A percentile compares a stretch with the other conserved stretches of the same genome.
Evolutionary conservation across 2,113 vertebrate genomes (phyloP).

Genomic region (Corythaixoides concolor): DNA sequence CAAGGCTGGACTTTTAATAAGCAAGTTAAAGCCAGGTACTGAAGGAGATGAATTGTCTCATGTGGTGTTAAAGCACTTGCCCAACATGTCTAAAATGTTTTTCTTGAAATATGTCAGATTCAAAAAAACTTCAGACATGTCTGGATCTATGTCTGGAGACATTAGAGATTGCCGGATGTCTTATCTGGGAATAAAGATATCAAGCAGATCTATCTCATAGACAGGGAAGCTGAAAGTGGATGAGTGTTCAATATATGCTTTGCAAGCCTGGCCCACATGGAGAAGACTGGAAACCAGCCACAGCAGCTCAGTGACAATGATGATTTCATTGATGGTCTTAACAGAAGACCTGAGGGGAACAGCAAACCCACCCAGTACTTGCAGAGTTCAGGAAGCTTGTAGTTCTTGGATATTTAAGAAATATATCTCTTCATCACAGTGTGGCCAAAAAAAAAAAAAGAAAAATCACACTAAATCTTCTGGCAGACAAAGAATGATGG

Average conservation of each 20-base stretch:
- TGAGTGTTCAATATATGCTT: neutral
- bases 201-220: neutral
- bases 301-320: neutral
- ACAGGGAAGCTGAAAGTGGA: neutral
- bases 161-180: neutral
- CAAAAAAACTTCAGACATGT: neutral
- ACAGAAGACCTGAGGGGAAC: neutral
- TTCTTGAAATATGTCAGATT: neutral
- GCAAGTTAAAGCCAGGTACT: neutral
- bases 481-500: neutral
- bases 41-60: neutral
- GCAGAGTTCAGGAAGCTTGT: neutral
- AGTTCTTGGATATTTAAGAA: neutral
- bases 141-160: neutral
- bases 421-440: neutral
- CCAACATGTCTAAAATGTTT: neutral
- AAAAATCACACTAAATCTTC: neutral
- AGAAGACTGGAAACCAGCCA: neutral
- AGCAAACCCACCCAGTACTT: neutral
- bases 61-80: neutral
- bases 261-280: rapidly evolving
- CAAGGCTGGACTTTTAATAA: neutral
- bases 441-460: rapidly evolving
- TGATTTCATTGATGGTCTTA: neutral
- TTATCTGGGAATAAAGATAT: neutral